phyloP scores from a whole-genome alignment of 2,113 vertebrate species.

The Halcyon malimbica region DNA sequence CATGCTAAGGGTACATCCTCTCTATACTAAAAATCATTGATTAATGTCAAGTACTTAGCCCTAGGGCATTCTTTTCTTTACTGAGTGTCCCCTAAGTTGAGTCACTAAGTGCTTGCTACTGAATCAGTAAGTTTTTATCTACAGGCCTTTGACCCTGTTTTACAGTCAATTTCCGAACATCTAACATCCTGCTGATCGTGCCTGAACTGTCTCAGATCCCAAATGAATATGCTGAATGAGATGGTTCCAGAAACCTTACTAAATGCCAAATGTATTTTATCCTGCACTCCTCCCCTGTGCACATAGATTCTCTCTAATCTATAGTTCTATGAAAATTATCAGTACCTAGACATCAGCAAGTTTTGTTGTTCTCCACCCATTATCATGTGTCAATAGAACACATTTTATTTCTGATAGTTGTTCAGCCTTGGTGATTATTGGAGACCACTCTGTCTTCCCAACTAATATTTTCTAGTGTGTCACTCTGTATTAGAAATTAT shows the following conservation, averaged over 20 bases:
- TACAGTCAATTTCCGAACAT: not conserved
- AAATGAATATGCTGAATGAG: not conserved
- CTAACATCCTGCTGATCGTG: not conserved
- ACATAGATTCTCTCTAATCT: not conserved
- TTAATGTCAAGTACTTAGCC: not conserved
- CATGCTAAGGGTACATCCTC: not conserved
- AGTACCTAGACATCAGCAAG: not conserved
- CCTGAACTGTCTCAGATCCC: not conserved
- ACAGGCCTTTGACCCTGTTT: not conserved
- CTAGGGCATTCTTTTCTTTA: not conserved
- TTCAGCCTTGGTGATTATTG: not conserved
- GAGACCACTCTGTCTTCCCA: not conserved
- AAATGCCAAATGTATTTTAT: not conserved
- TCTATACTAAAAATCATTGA: not conserved
- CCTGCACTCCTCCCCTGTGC: not conserved
- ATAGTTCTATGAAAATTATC: not conserved
- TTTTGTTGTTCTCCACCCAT: not conserved
- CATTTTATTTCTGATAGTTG: not conserved
- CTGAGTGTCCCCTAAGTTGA: rapidly evolving
- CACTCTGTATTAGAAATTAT: not conserved
- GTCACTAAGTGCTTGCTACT: not conserved
- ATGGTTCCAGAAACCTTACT: not conserved
- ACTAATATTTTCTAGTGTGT: not conserved
- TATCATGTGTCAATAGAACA: not conserved
- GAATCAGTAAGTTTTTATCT: not conserved